Conservation (phyloP, 2,113 vertebrate species). For the Actinemys pallida region DNA sequence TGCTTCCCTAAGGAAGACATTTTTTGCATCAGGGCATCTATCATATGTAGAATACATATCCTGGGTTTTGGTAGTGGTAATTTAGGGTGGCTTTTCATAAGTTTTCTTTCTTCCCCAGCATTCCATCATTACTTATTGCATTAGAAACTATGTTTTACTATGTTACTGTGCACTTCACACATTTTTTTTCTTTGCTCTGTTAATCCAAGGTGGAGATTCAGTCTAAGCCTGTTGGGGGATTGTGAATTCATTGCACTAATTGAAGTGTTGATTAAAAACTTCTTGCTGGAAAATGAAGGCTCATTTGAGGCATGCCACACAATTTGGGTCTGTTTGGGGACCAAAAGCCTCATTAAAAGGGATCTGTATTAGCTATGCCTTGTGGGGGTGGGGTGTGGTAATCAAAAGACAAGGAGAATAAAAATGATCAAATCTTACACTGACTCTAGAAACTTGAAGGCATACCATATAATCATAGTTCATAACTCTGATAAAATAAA, state of each 20-base stretch:
- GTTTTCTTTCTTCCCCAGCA: neutral
- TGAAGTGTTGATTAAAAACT: conserved; percentile 28
- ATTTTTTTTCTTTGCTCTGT: neutral
- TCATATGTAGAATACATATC: neutral
- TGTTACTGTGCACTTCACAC: neutral
- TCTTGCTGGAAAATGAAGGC: neutral
- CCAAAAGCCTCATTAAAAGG: neutral
- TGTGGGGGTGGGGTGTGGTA: neutral
- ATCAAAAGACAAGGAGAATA: neutral
- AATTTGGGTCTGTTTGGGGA: neutral
- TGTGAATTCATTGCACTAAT: conserved; percentile 2
- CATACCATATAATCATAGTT: neutral
- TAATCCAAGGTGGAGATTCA: conserved; percentile 8
- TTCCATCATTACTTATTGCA: neutral
- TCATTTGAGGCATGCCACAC: neutral
- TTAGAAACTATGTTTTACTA: neutral
- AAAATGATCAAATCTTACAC: neutral
- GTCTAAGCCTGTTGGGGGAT: neutral
- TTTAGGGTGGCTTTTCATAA: neutral
- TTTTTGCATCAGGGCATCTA: neutral
- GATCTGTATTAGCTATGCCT: neutral
- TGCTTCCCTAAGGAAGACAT: neutral
- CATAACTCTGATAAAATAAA: neutral
- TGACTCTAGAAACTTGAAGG: neutral
- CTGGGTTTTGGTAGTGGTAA: neutral